phyloP scores from a whole-genome alignment of 2,888 invertebrate genomes.

The Busseola fusca region DNA sequence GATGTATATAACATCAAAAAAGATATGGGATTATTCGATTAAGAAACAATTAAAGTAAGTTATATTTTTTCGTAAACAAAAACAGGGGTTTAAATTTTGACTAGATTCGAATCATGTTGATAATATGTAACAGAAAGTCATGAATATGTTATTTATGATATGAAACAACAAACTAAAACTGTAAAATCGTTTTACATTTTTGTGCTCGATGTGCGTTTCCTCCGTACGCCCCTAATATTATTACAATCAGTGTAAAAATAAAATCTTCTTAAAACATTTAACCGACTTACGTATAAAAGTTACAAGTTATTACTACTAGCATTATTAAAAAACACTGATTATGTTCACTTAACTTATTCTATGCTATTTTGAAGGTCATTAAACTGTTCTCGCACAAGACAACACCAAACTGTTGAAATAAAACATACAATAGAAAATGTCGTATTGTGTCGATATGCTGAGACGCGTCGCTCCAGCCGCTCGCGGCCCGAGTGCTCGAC shows the following conservation, averaged over 20 bases:
- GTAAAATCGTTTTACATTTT: constrained; percentile 56
- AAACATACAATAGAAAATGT: constrained; percentile 74
- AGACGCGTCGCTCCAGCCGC: constrained; percentile 66
- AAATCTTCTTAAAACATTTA: constrained; percentile 77
- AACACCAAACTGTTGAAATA: constrained; percentile 81
- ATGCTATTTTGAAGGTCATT: constrained; percentile 63
- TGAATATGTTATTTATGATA: background rate
- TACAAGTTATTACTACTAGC: constrained; percentile 68
- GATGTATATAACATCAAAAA: constrained; percentile 61
- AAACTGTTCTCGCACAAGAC: constrained; percentile 75
- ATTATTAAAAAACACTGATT: constrained; percentile 69
- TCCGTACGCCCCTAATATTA: constrained; percentile 68
- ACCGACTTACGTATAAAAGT: constrained; percentile 82
- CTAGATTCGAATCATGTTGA: constrained; percentile 12
- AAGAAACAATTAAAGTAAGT: constrained; percentile 24
- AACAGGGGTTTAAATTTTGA: constrained; percentile 30
- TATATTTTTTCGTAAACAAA: constrained; percentile 3
- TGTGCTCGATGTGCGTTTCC: constrained; percentile 78
- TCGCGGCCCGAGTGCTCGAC: constrained; percentile 58
- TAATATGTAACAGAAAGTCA: constrained; percentile 7
- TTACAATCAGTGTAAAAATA: constrained; percentile 82
- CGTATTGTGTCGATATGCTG: constrained; percentile 80
- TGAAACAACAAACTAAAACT: constrained; percentile 30
- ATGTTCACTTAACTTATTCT: constrained; percentile 59
- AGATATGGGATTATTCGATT: constrained; percentile 64